These are phyloP conservation scores for Tachysurus fulvidraco DNA, from an alignment of 2,113 vertebrate genomes.

Conservation along the genomic window DNA sequence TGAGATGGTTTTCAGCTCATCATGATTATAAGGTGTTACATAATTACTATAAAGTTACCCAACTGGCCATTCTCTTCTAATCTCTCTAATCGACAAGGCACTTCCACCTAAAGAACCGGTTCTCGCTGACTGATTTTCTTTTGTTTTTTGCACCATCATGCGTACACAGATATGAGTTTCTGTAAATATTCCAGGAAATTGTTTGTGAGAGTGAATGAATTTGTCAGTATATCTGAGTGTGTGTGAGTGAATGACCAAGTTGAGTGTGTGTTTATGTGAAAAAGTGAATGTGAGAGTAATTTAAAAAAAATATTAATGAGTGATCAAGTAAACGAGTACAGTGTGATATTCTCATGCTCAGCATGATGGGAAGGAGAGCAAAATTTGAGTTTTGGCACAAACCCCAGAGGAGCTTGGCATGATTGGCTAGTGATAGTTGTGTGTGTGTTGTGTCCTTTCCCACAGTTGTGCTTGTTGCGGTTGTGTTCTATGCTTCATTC, in stretches of 20 bases:
- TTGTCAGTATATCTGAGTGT: not conserved
- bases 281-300: not conserved
- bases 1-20: no score
- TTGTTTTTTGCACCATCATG: no score
- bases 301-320: not conserved
- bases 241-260: not conserved
- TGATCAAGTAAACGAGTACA: constrained; percentile 8
- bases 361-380: constrained; percentile 45
- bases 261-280: not conserved
- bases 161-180: not conserved
- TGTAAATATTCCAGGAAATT: not conserved
- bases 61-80: not conserved
- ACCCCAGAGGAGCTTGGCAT: constrained; percentile 49
- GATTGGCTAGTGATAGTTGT: constrained; percentile 29
- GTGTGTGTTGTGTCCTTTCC: constrained; percentile 49
- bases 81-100: not conserved
- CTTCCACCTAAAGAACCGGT: not conserved
- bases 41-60: not conserved
- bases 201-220: not conserved
- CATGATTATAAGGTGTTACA: not conserved
- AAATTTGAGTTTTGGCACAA: constrained; percentile 45
- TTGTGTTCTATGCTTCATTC: constrained; percentile 46
- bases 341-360: constrained; percentile 47
- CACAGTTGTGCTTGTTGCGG: constrained; percentile 50
- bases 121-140: not conserved